Evolutionary conservation across 2,888 invertebrate species (phyloP).

Genomic region (Callinectes sapidus): DNA sequence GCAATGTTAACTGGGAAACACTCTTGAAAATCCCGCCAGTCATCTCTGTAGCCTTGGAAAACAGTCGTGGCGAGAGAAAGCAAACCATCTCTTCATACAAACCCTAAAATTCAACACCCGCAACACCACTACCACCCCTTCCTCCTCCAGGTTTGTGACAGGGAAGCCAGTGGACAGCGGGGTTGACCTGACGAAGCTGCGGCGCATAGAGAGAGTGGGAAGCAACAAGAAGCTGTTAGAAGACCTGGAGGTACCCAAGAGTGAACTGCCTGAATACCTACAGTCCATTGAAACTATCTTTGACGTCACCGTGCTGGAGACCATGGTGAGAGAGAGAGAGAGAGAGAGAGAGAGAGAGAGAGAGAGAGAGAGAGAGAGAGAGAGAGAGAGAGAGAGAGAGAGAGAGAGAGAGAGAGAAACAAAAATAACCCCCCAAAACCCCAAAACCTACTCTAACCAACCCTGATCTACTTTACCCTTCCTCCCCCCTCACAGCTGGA

Average conservation of each 20-base stretch:
- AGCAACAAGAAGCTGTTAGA: constrained; percentile 69
- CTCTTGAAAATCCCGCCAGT: too few species aligned
- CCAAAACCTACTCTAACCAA: background rate
- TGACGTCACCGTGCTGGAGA: constrained; percentile 67
- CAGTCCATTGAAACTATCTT: constrained; percentile 62
- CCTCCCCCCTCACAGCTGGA: constrained; percentile 80
- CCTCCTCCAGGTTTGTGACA: constrained; percentile 42
- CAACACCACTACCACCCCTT: background rate
- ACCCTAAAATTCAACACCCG: too few species aligned
- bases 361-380: constrained; percentile 18
- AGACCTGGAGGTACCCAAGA: constrained; percentile 62
- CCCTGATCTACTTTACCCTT: background rate
- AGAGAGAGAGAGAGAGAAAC: background rate
- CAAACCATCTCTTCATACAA: too few species aligned
- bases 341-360: constrained; percentile 22
- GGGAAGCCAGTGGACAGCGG: constrained; percentile 71
- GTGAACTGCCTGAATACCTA: constrained; percentile 65
- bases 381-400: constrained; percentile 17
- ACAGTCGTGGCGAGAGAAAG: too few species aligned
- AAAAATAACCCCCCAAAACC: background rate
- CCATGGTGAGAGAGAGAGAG: constrained; percentile 60
- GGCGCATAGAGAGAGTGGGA: constrained; percentile 66
- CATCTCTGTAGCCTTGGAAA: too few species aligned
- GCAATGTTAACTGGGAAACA: too few species aligned
- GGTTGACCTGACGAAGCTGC: constrained; percentile 64